Base-by-base conservation (phyloP, 2,888 invertebrate genomes). In the Ichneumon xanthorius region DNA sequence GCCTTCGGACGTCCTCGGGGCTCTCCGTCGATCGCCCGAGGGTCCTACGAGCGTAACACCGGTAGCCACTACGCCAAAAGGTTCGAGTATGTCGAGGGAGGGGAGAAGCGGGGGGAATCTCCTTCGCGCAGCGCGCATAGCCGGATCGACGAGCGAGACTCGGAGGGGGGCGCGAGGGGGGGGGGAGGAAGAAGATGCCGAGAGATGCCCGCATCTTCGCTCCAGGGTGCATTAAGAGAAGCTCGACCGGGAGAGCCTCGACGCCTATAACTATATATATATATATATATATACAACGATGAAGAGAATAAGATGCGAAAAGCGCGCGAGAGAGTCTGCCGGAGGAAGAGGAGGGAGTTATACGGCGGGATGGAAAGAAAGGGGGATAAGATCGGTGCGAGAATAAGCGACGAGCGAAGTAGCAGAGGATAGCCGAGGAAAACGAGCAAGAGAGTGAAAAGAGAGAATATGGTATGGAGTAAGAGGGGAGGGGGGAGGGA, bases 31-130 rank as follows among this genome's bases (percentile, higher is more conserved):
- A 90, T 89, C 90, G 90, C 91, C 90, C 85, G 89, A 89, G 89
- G 91, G 90, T 91, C 91, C 90, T 93, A 93, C 93, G 93, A 93
- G 93, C 93, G 93, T 93, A 93, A 93, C 92, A 92, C 93, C 92
- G 91, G 93, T 92, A 93, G 93, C 92, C 92, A 92, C 92, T 92
- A 92, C 92, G 91, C 89, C 90, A 89, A 92, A 92, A 90, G 91
- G 89, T 90, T 88, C 88, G 88, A 63, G 80, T 65, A 58, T 30
- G 83, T 63, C 45, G 45, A 37, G 30, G 71, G 26, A 22, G 48
- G 68, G 84, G 86, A 65, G 82, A 85, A 85, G 78, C 67, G 76
- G 70, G 37, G 73, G n/a, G 68, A 16, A 40, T 26, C 45, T 16
- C 26, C 70, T 50, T 22, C 4, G 16, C 26, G 14, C 19, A 73